phyloP scores from a whole-genome alignment of 2,797 vertebrate species.

The Pseudocheirus occidentalis region DNA sequence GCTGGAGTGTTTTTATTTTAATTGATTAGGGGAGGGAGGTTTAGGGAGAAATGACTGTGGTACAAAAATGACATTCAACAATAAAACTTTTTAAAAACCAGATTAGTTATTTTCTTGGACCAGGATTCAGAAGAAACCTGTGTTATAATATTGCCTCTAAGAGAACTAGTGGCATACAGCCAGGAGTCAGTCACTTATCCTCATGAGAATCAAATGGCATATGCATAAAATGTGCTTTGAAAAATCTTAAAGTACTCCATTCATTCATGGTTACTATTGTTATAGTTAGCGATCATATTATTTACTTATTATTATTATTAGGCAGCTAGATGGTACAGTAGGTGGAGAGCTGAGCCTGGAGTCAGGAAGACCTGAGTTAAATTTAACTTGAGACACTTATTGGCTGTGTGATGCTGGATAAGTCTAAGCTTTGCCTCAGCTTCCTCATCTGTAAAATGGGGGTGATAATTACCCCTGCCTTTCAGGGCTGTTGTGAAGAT shows the following conservation, averaged over 20 bases:
- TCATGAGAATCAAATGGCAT: not conserved
- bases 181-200: not conserved
- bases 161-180: not conserved
- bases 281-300: not conserved
- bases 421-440: not conserved
- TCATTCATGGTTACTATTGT: not conserved
- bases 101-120: not conserved
- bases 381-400: not conserved
- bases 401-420: not conserved
- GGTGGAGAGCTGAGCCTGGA: not conserved
- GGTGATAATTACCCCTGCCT: not conserved
- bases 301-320: too few species aligned
- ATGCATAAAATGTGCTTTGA: not conserved
- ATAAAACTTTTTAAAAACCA: not conserved
- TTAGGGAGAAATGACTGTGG: not conserved
- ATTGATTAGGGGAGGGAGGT: not conserved
- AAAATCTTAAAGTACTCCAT: not conserved
- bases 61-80: not conserved
- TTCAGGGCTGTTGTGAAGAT: not conserved
- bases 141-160: not conserved
- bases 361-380: not conserved
- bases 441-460: not conserved
- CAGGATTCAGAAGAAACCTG: not conserved
- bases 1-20: not conserved
- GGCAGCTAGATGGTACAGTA: not conserved